phyloP scores from a whole-genome alignment of 2,888 invertebrate genomes.

The Tenthredo scrophulariae region DNA sequence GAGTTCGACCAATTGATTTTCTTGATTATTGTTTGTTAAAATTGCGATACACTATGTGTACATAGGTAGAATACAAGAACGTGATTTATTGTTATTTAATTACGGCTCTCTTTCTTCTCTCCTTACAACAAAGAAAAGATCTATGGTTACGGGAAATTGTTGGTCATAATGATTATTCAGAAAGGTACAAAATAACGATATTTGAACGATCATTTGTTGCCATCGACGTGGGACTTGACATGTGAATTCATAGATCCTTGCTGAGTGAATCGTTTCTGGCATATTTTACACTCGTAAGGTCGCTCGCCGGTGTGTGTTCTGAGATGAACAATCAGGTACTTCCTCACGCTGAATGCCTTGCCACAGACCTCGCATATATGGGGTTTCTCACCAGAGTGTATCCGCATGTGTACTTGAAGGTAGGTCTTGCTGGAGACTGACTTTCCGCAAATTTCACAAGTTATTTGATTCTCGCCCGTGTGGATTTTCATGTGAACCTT shows the following conservation, averaged over 20 bases:
- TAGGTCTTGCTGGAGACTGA: slow-evolving; percentile 74
- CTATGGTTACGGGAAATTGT: neutral
- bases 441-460: slow-evolving; percentile 77
- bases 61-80: neutral
- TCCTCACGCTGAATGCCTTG: slow-evolving; percentile 70
- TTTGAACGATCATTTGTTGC: slow-evolving; percentile 60
- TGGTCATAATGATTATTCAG: neutral
- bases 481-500: slow-evolving; percentile 78
- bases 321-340: slow-evolving; percentile 71
- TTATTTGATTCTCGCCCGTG: slow-evolving; percentile 76
- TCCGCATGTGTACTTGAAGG: slow-evolving; percentile 70
- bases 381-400: slow-evolving; percentile 71
- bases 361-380: slow-evolving; percentile 72
- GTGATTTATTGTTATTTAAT: neutral
- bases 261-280: slow-evolving; percentile 75
- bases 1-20: neutral
- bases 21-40: neutral
- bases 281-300: slow-evolving; percentile 74
- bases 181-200: neutral
- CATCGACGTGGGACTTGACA: slow-evolving; percentile 67
- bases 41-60: neutral
- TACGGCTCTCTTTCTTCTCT: neutral
- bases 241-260: slow-evolving; percentile 75
- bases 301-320: slow-evolving; percentile 73
- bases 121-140: neutral